Evolutionary conservation across 2,797 vertebrate genomes (phyloP), one percentile per base, ranked within the genome.

Genomic region (Spondyliosoma cantharus): DNA sequence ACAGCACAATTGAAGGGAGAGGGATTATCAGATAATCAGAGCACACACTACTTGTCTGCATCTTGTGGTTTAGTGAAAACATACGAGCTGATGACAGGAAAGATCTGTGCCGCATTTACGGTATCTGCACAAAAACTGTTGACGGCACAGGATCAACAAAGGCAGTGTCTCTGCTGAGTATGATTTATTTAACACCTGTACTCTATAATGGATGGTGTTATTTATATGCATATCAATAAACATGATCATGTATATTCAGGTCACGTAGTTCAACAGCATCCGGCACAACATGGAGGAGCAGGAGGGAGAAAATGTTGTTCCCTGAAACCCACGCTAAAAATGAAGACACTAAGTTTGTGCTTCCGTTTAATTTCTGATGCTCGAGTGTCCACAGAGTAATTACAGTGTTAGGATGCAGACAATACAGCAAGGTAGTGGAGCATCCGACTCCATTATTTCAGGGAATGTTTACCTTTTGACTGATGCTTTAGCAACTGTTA

Each of bases 401-500:
- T 79, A 66, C 81, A 48, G 62, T 7, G 61, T 74, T 32, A 59
- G 62, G 83, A 80, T 53, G 73, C 76, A 76, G 64, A 82, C 53
- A 64, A 79, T 63, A 32, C 71, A 20, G 73, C 56, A 67, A 78
- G 81, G 65, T 69, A 72, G 62, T 46, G 52, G 67, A 78, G 71
- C 83, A 59, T 75, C 66, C 69, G 60, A 61, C 80, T 75, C 77
- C 66, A 86, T 89, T 86, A 85, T 85, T 89, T 82, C 65, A 58
- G 72, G 74, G 64, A 48, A 83, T 86, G 78, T 89, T 91, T 87
- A 80, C 67, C 53, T 83, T 79, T 61, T 74, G 78, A 84, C 74
- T 82, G 86, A 86, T 73, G 82, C 74, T 83, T 57, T 54, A 63
- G 68, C 80, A 72, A 80, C 82, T 72, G 80, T 65, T 85, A 83